These are phyloP conservation scores for Peromyscus aztecus DNA, from an alignment of 2,797 vertebrate genomes.

Conservation along the genomic window DNA sequence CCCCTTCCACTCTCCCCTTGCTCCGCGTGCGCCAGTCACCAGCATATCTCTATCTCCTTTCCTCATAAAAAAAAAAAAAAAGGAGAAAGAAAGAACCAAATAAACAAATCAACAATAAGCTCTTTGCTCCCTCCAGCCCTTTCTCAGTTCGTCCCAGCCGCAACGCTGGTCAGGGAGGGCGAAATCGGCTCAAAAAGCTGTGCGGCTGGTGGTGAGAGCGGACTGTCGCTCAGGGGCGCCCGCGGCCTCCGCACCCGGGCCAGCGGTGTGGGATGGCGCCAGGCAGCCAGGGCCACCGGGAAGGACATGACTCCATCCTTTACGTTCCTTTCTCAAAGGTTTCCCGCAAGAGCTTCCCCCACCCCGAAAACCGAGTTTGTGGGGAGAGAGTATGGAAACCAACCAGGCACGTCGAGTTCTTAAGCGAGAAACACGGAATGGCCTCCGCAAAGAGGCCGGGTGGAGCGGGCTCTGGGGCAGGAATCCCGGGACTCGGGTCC, in stretches of 20 bases:
- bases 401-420: not conserved
- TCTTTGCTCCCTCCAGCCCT: not conserved
- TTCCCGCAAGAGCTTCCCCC: not conserved
- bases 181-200: not conserved
- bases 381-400: not conserved
- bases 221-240: conserved; percentile 58
- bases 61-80: not conserved
- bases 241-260: conserved; percentile 38
- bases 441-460: not conserved
- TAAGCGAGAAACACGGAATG: not conserved
- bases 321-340: not conserved
- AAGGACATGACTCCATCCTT: not conserved
- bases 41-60: not conserved
- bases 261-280: not conserved
- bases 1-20: not conserved
- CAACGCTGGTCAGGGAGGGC: not conserved
- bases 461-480: not conserved
- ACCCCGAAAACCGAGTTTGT: not conserved
- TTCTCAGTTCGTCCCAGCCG: conserved; percentile 1
- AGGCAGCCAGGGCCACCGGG: not conserved
- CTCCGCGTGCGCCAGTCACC: not conserved
- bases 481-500: not conserved
- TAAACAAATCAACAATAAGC: not conserved
- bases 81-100: not conserved
- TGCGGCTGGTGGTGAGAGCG: not conserved